Conservation (phyloP, 2,888 invertebrate species). For the Heliconius charithonia region DNA sequence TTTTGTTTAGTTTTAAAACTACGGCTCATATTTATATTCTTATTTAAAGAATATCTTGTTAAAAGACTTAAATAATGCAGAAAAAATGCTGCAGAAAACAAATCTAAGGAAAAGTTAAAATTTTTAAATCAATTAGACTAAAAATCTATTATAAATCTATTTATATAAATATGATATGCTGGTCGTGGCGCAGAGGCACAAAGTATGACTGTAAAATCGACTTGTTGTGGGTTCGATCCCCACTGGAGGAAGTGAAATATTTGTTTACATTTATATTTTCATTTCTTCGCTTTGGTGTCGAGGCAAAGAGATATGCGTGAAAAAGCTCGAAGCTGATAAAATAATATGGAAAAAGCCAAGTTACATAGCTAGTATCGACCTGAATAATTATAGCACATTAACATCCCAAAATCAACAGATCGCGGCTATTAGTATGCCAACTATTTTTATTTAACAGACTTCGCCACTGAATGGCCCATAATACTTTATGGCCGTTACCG, state of each 20-base stretch:
- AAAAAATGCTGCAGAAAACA: not conserved
- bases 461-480: constrained; percentile 47
- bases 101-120: not conserved
- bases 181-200: too few species aligned
- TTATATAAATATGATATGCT: too few species aligned
- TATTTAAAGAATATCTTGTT: not conserved
- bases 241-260: too few species aligned
- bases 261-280: too few species aligned
- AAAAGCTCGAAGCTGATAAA: too few species aligned
- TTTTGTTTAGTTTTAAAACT: not conserved
- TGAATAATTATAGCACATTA: constrained; percentile 7
- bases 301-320: too few species aligned
- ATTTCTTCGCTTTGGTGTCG: too few species aligned
- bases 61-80: not conserved
- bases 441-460: constrained; percentile 48
- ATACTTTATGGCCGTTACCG: constrained; percentile 38
- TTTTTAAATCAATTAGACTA: too few species aligned
- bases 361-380: not conserved
- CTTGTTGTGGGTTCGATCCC: too few species aligned
- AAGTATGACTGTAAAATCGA: too few species aligned
- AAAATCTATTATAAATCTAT: too few species aligned
- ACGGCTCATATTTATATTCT: not conserved
- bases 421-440: constrained; percentile 15
- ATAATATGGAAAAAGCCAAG: not conserved
- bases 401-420: constrained; percentile 19